These are phyloP conservation scores for Torymus aiolomorphi DNA, from an alignment of 2,888 invertebrate genomes.

Conservation along the genomic window DNA sequence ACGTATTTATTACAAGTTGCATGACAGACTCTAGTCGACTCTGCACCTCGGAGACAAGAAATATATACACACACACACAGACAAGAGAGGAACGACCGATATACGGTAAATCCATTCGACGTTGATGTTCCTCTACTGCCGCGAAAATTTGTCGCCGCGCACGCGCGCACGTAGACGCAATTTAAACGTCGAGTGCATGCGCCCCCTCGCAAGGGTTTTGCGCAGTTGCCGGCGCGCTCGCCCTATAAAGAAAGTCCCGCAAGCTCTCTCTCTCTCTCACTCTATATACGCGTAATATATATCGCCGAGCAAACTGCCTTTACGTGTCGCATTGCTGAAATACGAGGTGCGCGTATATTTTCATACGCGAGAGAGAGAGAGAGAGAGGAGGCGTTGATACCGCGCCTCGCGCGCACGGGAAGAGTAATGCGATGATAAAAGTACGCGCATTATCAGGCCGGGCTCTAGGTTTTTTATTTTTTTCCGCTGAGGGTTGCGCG, in stretches of 20 bases:
- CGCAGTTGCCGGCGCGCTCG: not conserved
- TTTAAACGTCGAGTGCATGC: conserved; percentile 36
- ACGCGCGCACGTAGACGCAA: conserved; percentile 28
- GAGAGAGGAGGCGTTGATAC: too few species aligned
- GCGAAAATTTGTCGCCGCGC: conserved; percentile 33
- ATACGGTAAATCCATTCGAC: conserved; percentile 34
- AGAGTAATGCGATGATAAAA: conserved; percentile 14
- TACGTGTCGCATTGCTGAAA: conserved; percentile 52
- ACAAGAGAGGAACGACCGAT: conserved; percentile 18
- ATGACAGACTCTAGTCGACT: not conserved
- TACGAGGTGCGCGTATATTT: conserved; percentile 33
- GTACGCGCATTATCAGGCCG: too few species aligned
- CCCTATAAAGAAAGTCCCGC: conserved; percentile 37
- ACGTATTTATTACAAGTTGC: conserved; percentile 22
- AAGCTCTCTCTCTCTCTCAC: conserved; percentile 3
- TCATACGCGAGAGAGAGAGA: conserved; percentile 1
- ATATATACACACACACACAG: too few species aligned
- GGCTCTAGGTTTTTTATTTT: too few species aligned
- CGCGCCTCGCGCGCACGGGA: not conserved
- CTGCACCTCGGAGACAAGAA: too few species aligned
- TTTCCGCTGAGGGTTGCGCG: too few species aligned
- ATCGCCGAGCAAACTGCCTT: conserved; percentile 37
- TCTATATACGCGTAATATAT: not conserved
- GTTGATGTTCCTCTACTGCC: conserved; percentile 11
- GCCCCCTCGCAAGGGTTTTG: conserved; percentile 18